Percentiles rank a stretch among this genome's conserved stretches.
Evolutionary conservation across 53 echinoderm and acorn worm genomes (phyloP).

Genomic region (Temnopleurus reevesii): DNA sequence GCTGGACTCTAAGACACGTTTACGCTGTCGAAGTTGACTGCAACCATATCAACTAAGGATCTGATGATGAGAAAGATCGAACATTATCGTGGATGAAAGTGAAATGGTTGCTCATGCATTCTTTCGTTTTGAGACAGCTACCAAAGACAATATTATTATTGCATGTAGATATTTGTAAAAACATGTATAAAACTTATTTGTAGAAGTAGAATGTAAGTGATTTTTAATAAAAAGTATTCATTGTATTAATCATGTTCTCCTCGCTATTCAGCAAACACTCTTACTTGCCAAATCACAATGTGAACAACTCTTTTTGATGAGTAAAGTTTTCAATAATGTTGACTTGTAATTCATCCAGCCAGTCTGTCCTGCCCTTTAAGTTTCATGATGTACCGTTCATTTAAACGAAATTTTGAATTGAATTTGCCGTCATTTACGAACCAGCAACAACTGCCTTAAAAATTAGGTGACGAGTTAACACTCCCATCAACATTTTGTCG

Average conservation of each 20-base stretch:
- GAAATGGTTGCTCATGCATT: background rate
- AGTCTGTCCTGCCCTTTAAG: background rate
- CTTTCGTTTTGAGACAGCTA: background rate
- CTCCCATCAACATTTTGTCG: background rate
- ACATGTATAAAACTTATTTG: conserved; percentile 44
- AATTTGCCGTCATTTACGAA: background rate
- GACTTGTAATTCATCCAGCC: background rate
- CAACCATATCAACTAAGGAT: background rate
- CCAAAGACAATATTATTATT: conserved; percentile 48
- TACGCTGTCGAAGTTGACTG: background rate
- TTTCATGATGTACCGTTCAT: background rate
- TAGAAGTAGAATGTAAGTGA: conserved; percentile 40
- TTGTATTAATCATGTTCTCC: background rate
- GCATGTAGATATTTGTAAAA: conserved; percentile 48
- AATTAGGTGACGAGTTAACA: background rate
- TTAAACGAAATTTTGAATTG: background rate
- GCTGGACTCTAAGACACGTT: background rate
- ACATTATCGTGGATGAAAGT: background rate
- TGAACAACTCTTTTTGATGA: background rate
- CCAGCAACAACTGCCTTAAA: background rate
- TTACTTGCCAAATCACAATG: conserved; percentile 39
- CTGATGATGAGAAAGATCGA: conserved; percentile 30
- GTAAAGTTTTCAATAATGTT: background rate
- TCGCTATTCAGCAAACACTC: conserved; percentile 3
- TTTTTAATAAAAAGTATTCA: conserved; percentile 41